Evolutionary conservation across 2,888 invertebrate species (phyloP).

Genomic region (Rhingia rostrata): DNA sequence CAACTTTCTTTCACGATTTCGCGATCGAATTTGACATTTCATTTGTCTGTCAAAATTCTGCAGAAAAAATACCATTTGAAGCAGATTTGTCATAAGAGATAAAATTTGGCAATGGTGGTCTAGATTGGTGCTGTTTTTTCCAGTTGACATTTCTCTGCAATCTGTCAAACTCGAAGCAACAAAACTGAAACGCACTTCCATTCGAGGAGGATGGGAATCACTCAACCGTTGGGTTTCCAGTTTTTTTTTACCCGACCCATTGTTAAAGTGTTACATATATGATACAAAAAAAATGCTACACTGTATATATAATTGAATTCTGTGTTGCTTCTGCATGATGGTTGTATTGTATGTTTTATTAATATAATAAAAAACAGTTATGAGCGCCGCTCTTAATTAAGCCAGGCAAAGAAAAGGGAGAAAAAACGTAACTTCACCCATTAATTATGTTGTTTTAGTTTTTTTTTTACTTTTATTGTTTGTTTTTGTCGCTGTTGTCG

Average conservation of each 20-base stretch:
- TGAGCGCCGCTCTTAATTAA: slow-evolving; percentile 74
- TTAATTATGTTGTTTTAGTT: slow-evolving; percentile 72
- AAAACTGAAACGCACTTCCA: slow-evolving; percentile 46
- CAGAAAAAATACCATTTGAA: no score
- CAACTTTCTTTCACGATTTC: no score
- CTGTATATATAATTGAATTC: slow-evolving; percentile 44
- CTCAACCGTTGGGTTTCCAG: slow-evolving; percentile 70
- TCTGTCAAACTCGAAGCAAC: slow-evolving; percentile 31
- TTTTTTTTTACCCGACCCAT: slow-evolving; percentile 39
- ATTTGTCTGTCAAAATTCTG: no score
- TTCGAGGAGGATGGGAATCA: slow-evolving; percentile 54
- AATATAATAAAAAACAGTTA: slow-evolving; percentile 74
- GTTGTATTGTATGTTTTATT: slow-evolving; percentile 62
- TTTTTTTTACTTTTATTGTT: slow-evolving; percentile 62
- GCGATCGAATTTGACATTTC: no score
- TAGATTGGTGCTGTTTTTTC: background rate
- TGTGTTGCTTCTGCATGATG: slow-evolving; percentile 56
- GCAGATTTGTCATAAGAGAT: no score
- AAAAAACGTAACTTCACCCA: slow-evolving; percentile 70
- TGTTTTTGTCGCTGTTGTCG: slow-evolving; percentile 58
- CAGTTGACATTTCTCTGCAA: slow-evolving; percentile 45
- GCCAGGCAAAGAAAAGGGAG: slow-evolving; percentile 64
- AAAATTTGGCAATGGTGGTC: background rate
- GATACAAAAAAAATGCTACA: slow-evolving; percentile 11
- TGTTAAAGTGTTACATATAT: slow-evolving; percentile 70